These are phyloP conservation scores for Noturus placidus DNA, from an alignment of 2,113 vertebrate species.

Conservation along the genomic window DNA sequence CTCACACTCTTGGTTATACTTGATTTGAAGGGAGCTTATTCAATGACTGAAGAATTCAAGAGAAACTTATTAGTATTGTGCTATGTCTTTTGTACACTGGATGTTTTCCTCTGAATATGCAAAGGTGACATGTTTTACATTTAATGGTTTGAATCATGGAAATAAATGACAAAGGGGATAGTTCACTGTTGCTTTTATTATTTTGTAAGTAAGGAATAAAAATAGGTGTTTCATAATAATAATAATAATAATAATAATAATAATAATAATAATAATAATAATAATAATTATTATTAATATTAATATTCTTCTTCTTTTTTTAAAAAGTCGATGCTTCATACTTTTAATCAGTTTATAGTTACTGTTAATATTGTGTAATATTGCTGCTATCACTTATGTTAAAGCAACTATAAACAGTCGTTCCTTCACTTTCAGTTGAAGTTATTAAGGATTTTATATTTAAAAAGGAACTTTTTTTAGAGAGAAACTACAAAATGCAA, in stretches of 20 bases:
- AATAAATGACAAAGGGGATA: background rate
- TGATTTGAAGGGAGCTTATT: background rate
- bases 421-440: background rate
- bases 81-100: background rate
- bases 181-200: background rate
- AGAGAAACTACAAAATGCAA: background rate
- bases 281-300: background rate
- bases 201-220: background rate
- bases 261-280: no score
- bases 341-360: background rate
- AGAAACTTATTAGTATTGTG: background rate
- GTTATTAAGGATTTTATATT: background rate
- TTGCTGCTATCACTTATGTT: background rate
- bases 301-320: background rate
- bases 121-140: background rate
- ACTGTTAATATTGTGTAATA: background rate
- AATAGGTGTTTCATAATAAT: no score
- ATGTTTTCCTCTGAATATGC: background rate
- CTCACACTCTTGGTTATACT: constrained; percentile 2
- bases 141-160: background rate
- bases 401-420: background rate
- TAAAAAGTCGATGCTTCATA: background rate
- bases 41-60: background rate
- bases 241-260: no score
- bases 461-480: background rate